Evolutionary conservation across 2,797 vertebrate species (phyloP).

Genomic region (Pogonophryne albipinna): DNA sequence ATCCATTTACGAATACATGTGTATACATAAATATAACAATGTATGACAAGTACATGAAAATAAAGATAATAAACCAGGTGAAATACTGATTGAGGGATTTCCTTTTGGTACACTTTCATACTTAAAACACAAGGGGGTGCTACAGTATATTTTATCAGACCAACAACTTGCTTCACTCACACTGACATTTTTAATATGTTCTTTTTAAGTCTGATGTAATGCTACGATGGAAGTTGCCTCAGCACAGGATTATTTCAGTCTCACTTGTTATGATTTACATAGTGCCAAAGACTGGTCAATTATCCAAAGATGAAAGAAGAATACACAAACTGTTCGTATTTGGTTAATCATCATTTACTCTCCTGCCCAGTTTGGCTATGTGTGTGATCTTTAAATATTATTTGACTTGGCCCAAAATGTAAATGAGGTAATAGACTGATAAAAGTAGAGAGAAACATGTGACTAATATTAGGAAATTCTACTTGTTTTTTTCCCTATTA

Average conservation of each 20-base stretch:
- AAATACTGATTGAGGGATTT: background rate
- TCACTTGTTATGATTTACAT: background rate
- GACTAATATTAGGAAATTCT: background rate
- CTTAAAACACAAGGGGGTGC: slow-evolving; percentile 59
- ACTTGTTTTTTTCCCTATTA: too few relatives aligned
- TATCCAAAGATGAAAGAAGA: background rate
- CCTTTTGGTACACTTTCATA: background rate
- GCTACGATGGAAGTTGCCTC: background rate
- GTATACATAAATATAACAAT: background rate
- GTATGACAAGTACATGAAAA: background rate
- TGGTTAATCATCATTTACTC: background rate
- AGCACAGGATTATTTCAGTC: slow-evolving; percentile 5
- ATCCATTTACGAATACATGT: background rate
- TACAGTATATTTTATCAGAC: slow-evolving; percentile 1
- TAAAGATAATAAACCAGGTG: too few relatives aligned
- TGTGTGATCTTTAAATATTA: too few relatives aligned
- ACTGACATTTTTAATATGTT: too few relatives aligned
- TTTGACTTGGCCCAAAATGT: background rate
- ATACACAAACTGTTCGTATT: background rate
- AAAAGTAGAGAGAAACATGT: background rate
- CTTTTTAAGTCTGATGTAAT: background rate
- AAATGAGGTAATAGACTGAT: background rate
- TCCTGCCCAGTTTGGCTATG: too few relatives aligned
- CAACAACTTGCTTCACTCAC: background rate
- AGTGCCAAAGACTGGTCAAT: background rate